phyloP scores from a whole-genome alignment of 1,140 invertebrate species.

The Drosophila willistoni region DNA sequence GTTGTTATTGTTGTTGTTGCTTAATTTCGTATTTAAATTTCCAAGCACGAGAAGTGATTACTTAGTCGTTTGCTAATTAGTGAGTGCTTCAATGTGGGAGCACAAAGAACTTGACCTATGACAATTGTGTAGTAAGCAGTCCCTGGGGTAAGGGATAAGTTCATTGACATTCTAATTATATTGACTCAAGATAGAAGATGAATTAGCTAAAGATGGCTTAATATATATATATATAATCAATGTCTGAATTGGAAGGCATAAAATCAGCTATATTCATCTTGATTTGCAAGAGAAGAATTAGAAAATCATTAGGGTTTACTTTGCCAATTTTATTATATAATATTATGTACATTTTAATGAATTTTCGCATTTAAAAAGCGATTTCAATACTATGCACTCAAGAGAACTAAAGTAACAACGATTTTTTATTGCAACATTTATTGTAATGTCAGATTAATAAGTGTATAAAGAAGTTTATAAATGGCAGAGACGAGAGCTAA shows the following conservation, averaged over 20 bases:
- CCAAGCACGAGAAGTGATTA: constrained; percentile 50
- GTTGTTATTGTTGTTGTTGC: constrained; percentile 25
- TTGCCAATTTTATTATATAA: too few species aligned
- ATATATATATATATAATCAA: too few species aligned
- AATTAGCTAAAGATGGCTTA: neutral
- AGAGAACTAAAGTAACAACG: too few species aligned
- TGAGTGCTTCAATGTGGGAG: constrained; percentile 44
- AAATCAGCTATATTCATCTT: too few species aligned
- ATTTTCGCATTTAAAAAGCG: too few species aligned
- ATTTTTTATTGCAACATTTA: too few species aligned
- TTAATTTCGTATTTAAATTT: constrained; percentile 54
- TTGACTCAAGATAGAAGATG: neutral
- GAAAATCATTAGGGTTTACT: too few species aligned
- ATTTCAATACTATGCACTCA: too few species aligned
- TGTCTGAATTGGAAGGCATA: too few species aligned
- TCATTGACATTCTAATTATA: constrained; percentile 37
- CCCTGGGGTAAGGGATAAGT: constrained; percentile 11
- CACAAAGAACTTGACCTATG: constrained; percentile 28
- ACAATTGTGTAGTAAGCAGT: constrained; percentile 13
- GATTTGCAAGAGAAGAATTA: too few species aligned
- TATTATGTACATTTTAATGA: too few species aligned
- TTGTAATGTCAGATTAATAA: too few species aligned
- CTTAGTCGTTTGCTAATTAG: constrained; percentile 72
- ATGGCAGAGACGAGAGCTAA: neutral
- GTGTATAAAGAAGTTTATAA: neutral